Conservation (phyloP, 2,888 invertebrate genomes). For the Leptinotarsa haldemani region DNA sequence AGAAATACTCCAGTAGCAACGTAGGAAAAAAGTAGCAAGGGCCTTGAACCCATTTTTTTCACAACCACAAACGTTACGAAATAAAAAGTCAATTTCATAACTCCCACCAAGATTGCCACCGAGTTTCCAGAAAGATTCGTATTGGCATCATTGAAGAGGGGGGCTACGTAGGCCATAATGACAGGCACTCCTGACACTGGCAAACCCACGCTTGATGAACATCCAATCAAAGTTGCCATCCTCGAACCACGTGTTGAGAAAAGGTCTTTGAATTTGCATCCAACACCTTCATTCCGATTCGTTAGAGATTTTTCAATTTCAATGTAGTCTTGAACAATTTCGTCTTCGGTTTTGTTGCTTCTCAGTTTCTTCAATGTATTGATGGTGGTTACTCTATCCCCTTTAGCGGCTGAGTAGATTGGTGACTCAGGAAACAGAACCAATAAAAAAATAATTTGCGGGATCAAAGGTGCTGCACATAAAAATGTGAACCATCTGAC, state of each 20-base stretch:
- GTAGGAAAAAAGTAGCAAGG: conserved; percentile 67
- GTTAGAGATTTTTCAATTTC: conserved; percentile 68
- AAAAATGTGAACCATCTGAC: conserved; percentile 29
- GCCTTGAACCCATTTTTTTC: conserved; percentile 64
- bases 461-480: conserved; percentile 31
- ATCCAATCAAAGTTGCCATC: background rate
- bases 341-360: background rate
- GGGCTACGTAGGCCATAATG: background rate
- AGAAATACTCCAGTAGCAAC: background rate
- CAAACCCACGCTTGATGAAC: fast-evolving
- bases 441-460: conserved; percentile 28
- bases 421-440: conserved; percentile 41
- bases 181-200: background rate
- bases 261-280: background rate
- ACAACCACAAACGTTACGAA: background rate
- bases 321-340: background rate
- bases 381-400: background rate
- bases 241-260: background rate
- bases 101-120: background rate
- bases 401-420: conserved; percentile 26
- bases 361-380: conserved; percentile 2
- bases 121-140: conserved; percentile 21
- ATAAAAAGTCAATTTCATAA: background rate
- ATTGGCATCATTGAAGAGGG: conserved; percentile 25
- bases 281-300: conserved; percentile 64